Conservation (phyloP, 2,797 vertebrate species). For the Coregonus suidteri region DNA sequence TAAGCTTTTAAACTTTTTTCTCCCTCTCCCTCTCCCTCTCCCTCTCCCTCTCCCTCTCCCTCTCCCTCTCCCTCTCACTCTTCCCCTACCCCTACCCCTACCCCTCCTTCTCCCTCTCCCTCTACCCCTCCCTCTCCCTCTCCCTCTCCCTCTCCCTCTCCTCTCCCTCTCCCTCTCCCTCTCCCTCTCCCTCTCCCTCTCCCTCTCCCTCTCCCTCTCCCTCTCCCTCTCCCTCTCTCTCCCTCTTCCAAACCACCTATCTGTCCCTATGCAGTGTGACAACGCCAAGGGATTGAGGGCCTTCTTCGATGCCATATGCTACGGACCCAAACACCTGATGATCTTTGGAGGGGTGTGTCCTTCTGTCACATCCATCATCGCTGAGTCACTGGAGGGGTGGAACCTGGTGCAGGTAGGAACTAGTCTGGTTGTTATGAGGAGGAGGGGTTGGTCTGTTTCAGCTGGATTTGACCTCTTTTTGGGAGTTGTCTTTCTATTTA, state of each 20-base stretch:
- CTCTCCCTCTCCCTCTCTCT: background rate
- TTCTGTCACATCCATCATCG: slow-evolving; percentile 97
- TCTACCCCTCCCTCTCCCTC: background rate
- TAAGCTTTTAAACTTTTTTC: background rate
- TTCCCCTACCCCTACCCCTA: too few relatives aligned
- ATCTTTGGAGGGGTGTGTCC: slow-evolving; percentile 99
- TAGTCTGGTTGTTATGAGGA: slow-evolving; percentile 45
- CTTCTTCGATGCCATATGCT: slow-evolving; percentile 99
- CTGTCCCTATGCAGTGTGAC: slow-evolving; percentile 82
- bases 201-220: background rate
- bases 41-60: background rate
- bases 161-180: too few relatives aligned
- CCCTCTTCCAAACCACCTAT: background rate
- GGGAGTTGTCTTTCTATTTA: too few relatives aligned
- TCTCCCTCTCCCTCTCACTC: background rate
- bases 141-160: background rate
- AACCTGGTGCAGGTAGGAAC: slow-evolving; percentile 94
- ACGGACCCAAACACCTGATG: slow-evolving; percentile 98
- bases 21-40: too few relatives aligned
- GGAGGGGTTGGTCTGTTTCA: slow-evolving; percentile 30
- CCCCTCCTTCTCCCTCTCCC: background rate
- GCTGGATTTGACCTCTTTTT: background rate
- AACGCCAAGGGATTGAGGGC: slow-evolving; percentile 98
- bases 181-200: background rate
- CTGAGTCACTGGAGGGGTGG: slow-evolving; percentile 97